phyloP scores from a whole-genome alignment of 1,140 invertebrate species.

The Tetraneura akinire region DNA sequence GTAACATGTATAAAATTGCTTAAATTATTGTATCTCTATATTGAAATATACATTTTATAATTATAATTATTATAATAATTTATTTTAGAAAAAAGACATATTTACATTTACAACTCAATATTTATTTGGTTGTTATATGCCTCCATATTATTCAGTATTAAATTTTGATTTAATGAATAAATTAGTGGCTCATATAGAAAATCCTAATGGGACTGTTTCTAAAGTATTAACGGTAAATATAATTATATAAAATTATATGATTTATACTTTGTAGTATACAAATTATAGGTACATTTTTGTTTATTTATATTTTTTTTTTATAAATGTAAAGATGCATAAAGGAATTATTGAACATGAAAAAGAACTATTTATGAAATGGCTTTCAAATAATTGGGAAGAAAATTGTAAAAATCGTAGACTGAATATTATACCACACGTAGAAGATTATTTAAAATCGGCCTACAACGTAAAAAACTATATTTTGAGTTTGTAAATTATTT shows the following conservation, averaged over 20 bases:
- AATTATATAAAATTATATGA: neutral
- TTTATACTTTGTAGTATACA: neutral
- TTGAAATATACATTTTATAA: too few relatives aligned
- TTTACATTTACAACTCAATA: slow-evolving; percentile 19
- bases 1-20: too few relatives aligned
- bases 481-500: neutral
- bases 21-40: too few relatives aligned
- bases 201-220: neutral
- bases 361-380: neutral
- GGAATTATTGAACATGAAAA: slow-evolving; percentile 27
- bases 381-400: slow-evolving; percentile 45
- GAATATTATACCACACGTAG: neutral
- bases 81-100: neutral
- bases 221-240: neutral
- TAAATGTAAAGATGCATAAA: neutral
- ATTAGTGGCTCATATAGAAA: neutral
- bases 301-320: neutral
- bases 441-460: slow-evolving; percentile 16
- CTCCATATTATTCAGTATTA: slow-evolving; percentile 37
- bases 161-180: slow-evolving; percentile 7
- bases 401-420: slow-evolving; percentile 24
- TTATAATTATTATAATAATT: too few relatives aligned
- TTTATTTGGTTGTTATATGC: slow-evolving; percentile 30
- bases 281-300: neutral
- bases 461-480: slow-evolving; percentile 13